phyloP scores from a whole-genome alignment of 1,140 invertebrate genomes.

The Dufourea novaeangliae region DNA sequence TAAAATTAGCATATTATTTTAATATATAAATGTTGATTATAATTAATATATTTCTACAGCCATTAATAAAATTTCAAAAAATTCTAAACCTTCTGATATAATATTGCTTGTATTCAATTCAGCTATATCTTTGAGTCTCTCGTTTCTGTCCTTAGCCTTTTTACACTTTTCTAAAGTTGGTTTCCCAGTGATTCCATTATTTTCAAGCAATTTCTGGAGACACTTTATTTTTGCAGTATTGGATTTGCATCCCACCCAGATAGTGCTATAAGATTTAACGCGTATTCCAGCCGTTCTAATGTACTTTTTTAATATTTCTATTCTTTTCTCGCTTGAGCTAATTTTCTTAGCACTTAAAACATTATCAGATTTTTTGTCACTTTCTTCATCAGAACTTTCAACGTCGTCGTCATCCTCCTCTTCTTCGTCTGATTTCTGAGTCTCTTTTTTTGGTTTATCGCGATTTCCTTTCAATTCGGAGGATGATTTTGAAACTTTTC shows the following conservation, averaged over 20 bases:
- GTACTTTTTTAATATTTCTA: conserved; percentile 72
- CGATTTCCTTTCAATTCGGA: no score
- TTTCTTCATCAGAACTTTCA: conserved; percentile 33
- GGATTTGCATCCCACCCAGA: conserved; percentile 71
- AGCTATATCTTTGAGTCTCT: conserved; percentile 64
- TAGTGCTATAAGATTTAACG: conserved; percentile 68
- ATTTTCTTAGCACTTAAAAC: not conserved
- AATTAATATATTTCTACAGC: not conserved
- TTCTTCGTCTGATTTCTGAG: conserved; percentile 24
- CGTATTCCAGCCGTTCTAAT: conserved; percentile 71
- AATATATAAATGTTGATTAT: conserved; percentile 12
- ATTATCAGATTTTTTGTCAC: conserved; percentile 12
- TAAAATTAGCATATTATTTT: conserved; percentile 59
- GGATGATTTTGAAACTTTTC: no score
- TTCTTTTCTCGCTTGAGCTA: conserved; percentile 46
- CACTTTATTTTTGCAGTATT: conserved; percentile 65
- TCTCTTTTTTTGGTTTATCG: conserved; percentile 45
- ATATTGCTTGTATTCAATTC: conserved; percentile 70
- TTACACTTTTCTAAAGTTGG: conserved; percentile 76
- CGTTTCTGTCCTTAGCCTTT: conserved; percentile 67
- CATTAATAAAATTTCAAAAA: not conserved
- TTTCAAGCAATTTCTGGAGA: conserved; percentile 68
- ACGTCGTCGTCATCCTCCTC: conserved; percentile 29
- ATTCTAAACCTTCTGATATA: conserved; percentile 72
- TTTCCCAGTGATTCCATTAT: conserved; percentile 71